Base-by-base conservation (phyloP, 2,113 vertebrate species). In the Coturnix japonica region DNA sequence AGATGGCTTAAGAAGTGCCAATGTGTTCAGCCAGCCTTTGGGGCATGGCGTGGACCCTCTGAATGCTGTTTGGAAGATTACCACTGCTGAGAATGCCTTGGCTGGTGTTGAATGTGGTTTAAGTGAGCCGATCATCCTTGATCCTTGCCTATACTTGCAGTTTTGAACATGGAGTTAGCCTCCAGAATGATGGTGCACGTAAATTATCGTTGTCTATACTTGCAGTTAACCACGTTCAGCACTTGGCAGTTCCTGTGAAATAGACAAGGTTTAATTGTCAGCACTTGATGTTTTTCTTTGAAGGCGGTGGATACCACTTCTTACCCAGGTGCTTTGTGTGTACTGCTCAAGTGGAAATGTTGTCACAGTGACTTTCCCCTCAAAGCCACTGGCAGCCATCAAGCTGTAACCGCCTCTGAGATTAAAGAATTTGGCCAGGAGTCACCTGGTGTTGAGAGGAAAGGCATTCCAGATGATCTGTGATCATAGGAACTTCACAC, bases 401-500 rank as follows among this genome's bases (percentile, higher is more conserved):
- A 60, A 85, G 79, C 56, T 65, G 76, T 79, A 30, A 60, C 71
- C 81, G 95, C 85, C 80, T 94, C 60, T 90, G 71, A 87, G 79
- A 87, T 74, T 51, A 82, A 94, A 85, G 81, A 87, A 65, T 90
- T 76, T 94, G 87, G 91, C 92, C 87, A 66, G 4, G 1, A 86
- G 86, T 92, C 92, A 93, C 94, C 92, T 92, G 87, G 61, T 89
- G 82, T 93, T 89, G 87, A 77, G 81, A 94, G 89, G 87, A 95
- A 91, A 94, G 89, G 92, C 81, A 96, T 91, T 72, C 56, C 72
- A 93, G 89, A 91, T 96, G 91, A 96, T 91, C 78, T 96, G 84
- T 93, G 93, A 87, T 94, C 85, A 86, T 47, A 88, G 94, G 93
- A 95, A 91, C 95, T 95, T 96, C 91, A 85, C 93, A 94, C 91